Evolutionary conservation across 2,113 vertebrate genomes (phyloP), one percentile per base, ranked within the genome.

Genomic region (Brachyhypopomus gauderio): DNA sequence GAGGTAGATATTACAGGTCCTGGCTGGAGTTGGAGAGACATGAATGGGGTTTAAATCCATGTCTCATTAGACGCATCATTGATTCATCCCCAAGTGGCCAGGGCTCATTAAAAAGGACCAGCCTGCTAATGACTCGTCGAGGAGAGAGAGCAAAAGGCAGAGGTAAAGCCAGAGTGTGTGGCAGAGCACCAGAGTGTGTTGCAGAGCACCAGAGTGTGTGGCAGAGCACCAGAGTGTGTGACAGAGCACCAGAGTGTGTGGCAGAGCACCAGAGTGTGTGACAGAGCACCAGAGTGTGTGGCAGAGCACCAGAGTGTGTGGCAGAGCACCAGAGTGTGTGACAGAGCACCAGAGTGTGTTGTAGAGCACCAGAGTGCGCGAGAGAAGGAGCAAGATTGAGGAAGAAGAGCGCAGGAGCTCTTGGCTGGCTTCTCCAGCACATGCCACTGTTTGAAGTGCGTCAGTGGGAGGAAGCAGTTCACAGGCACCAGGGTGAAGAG

Each of bases 61-160:
- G 80, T 82, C 83, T 84, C 79, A 86, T 83, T 86, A 84, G 81
- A 75, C 59, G n/a, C 55, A 84, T 85, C 25, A 82, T 84, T 84
- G 84, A 84, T 80, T 84, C 82, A 82, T 76, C 76, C 80, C 76
- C 72, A 80, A 77, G 62, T 80, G 58, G 72, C 70, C 80, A 80
- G 76, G 77, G 73, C 79, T 82, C 79, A 79, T 84, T 84, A 86
- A 86, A 86, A 82, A 79, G 78, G 78, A 86, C 85, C 85, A 81
- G 78, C 27, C 64, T 75, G 71, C 71, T 84, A 83, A 81, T 75
- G 67, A 56, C 78, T 58, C 73, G 77, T 83, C 58, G 72, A 67
- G 71, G 76, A 71, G 9, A 70, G 66, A 45, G 55, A 9, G 8
- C 30, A 38, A 70, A n/a, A n/a, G n/a, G n/a, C n/a, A n/a, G n/a